These are phyloP conservation scores for Zaprionus taronus DNA, from an alignment of 1,140 invertebrate genomes.

Conservation along the genomic window DNA sequence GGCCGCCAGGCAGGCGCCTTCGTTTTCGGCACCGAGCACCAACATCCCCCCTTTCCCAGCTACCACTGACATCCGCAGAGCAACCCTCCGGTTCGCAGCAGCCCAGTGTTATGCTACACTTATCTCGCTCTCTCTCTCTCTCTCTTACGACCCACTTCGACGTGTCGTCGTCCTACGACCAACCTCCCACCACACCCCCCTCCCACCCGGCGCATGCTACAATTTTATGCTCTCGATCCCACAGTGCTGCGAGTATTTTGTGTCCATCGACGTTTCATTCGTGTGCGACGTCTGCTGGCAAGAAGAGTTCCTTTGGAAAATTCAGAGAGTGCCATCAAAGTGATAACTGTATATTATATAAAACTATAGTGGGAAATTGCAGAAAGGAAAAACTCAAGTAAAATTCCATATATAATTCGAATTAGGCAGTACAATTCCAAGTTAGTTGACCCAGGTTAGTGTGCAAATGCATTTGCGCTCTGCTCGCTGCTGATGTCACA, in stretches of 20 bases:
- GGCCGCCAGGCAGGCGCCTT: constrained; percentile 50
- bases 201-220: constrained; percentile 2
- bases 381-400: not conserved
- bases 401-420: not conserved
- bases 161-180: not conserved
- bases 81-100: constrained; percentile 32
- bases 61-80: constrained; percentile 20
- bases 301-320: constrained; percentile 21
- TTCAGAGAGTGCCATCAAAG: not conserved
- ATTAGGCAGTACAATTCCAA: constrained; percentile 14
- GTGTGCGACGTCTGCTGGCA: constrained; percentile 49
- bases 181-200: not conserved
- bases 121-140: constrained; percentile 7
- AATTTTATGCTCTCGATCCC: constrained; percentile 53
- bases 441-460: constrained; percentile 52
- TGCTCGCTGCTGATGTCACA: constrained; percentile 42
- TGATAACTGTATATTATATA: constrained; percentile 22
- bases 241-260: constrained; percentile 29
- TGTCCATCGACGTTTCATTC: constrained; percentile 53
- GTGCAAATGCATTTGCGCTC: not conserved
- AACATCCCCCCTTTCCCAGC: not conserved
- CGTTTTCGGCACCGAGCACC: constrained; percentile 3
- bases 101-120: not conserved
- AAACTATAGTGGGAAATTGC: not conserved
- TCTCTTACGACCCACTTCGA: constrained; percentile 3